These are phyloP conservation scores for Drosophila ohnishii DNA, from an alignment of 1,140 invertebrate species.

Conservation along the genomic window DNA sequence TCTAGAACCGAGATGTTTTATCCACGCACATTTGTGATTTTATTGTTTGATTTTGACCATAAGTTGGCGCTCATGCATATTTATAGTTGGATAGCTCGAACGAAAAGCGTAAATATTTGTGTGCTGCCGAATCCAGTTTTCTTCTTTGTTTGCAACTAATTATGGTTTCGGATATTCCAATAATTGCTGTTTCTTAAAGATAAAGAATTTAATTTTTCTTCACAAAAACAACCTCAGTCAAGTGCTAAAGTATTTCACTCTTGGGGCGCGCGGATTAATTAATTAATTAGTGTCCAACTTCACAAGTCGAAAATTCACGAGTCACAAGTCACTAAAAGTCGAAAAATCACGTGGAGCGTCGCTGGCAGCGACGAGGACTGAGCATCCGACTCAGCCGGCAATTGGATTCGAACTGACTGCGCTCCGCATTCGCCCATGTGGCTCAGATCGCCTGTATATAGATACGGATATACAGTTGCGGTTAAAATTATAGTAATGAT, in stretches of 20 bases:
- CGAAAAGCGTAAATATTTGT: constrained; percentile 17
- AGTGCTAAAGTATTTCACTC: constrained; percentile 30
- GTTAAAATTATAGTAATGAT: neutral
- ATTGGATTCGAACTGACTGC: constrained; percentile 64
- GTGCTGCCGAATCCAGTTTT: constrained; percentile 40
- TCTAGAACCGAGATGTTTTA: constrained; percentile 1
- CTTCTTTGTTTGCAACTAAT: constrained; percentile 45
- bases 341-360: constrained; percentile 56
- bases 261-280: constrained; percentile 7
- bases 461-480: constrained; percentile 11
- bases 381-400: constrained; percentile 71
- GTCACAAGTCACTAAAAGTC: constrained; percentile 34
- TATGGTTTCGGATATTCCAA: constrained; percentile 37
- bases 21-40: constrained; percentile 45
- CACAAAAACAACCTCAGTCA: neutral
- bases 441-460: constrained; percentile 29
- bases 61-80: constrained; percentile 48
- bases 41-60: constrained; percentile 37
- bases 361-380: constrained; percentile 23
- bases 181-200: constrained; percentile 25
- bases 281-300: constrained; percentile 38
- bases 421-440: constrained; percentile 32
- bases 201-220: constrained; percentile 24
- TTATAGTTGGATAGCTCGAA: constrained; percentile 26
- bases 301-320: constrained; percentile 4